Evolutionary conservation across 2,113 vertebrate genomes (phyloP), one percentile per base, ranked within the genome.

Genomic region (Nothobranchius furzeri): DNA sequence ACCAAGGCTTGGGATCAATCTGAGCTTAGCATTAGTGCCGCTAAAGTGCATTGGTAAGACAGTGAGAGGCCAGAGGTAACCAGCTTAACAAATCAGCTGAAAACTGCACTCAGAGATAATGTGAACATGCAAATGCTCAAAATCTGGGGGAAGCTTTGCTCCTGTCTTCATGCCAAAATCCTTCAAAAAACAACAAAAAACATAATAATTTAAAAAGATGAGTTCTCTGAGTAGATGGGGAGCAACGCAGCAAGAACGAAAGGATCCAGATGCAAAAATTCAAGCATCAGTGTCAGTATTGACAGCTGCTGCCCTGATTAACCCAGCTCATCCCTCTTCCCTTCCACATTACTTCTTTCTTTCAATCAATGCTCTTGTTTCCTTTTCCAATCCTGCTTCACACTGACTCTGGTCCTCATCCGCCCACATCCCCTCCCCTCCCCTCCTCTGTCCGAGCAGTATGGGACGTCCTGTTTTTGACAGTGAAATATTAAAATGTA

Each of bases 401-500:
- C 56, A 70, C 76, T 71, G 48, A 75, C 13, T 9, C 14, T 14
- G 58, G 59, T 37, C 37, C 45, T 73, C 64, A 62, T 36, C 60
- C n/a, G 20, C 42, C 53, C 49, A 1, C 47, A 53, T 20, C 58
- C 45, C 15, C 3, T 3, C 46, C 25, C 51, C 40, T 12, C 17
- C 17, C 50, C 50, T 75, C 68, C 54, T 70, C 68, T 80, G 78
- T 78, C 83, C 82, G 83, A 84, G 76, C 66, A 76, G 73, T 71
- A 50, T 61, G 54, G 42, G 36, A 58, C 54, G 75, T 66, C 63
- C 77, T 82, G 85, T 87, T 83, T 85, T 73, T 75, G 73, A 77
- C 78, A 81, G 62, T 40, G 25, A 68, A 67, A 78, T 74, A 86
- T 91, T 85, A 88, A 92, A 91, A 92, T 90, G 86, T 75, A 85